phyloP scores from a whole-genome alignment of 2,113 vertebrate species.

The Actenoides hombroni region DNA sequence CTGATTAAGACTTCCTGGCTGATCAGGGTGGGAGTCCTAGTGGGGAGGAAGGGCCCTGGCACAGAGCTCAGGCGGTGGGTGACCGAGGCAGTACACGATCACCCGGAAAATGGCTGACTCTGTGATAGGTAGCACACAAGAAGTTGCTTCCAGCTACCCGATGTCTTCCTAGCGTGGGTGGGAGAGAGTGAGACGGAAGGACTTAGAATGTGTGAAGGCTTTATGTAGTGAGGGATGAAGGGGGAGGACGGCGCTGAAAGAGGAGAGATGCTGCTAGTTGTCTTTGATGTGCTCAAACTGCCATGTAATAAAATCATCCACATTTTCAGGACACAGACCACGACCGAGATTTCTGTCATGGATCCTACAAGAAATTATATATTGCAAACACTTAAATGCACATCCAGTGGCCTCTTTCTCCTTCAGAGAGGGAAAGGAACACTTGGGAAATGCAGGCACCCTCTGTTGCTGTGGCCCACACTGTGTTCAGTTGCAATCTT shows the following conservation, averaged over 20 bases:
- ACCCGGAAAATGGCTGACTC: background rate
- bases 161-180: background rate
- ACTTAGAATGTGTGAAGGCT: background rate
- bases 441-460: background rate
- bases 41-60: background rate
- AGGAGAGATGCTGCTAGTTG: background rate
- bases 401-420: background rate
- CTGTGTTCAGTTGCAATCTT: background rate
- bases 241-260: background rate
- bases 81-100: background rate
- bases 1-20: background rate
- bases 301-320: slow-evolving; percentile 14
- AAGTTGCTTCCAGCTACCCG: background rate
- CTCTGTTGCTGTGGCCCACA: background rate
- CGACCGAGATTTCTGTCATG: slow-evolving; percentile 21
- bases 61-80: background rate
- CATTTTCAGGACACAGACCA: slow-evolving; percentile 20
- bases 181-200: background rate
- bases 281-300: slow-evolving; percentile 18
- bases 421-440: background rate
- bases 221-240: background rate
- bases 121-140: background rate
- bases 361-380: background rate
- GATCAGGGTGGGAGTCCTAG: background rate
- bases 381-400: background rate